phyloP scores from a whole-genome alignment of 2,888 invertebrate genomes.

The Dynastes grantii region DNA sequence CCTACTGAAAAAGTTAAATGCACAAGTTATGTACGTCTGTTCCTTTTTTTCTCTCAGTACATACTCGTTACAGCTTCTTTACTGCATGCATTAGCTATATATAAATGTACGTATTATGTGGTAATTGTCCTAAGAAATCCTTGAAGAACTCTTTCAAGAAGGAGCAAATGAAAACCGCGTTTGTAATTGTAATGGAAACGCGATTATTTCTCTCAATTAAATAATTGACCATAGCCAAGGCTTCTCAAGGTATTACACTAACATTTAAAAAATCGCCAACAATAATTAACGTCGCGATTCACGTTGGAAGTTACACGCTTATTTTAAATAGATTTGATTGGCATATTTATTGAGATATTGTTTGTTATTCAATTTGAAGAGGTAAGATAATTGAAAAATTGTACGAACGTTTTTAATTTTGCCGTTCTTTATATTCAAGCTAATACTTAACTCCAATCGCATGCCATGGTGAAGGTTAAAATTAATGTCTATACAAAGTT shows the following conservation, averaged over 20 bases:
- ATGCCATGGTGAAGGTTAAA: too few species aligned
- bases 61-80: neutral
- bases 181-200: constrained; percentile 26
- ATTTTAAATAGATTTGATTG: neutral
- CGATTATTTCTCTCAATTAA: constrained; percentile 21
- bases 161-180: constrained; percentile 10
- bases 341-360: constrained; percentile 19
- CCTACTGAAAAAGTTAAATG: neutral
- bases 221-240: constrained; percentile 32
- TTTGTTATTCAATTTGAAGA: neutral
- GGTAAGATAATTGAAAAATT: neutral
- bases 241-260: constrained; percentile 22
- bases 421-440: neutral
- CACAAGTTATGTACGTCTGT: neutral
- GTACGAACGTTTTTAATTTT: neutral
- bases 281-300: neutral
- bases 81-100: too few species aligned
- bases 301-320: neutral
- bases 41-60: neutral
- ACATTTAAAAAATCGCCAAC: constrained; percentile 11
- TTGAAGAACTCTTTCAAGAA: constrained; percentile 27
- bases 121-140: constrained; percentile 27
- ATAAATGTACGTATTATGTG: too few species aligned
- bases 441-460: too few species aligned
- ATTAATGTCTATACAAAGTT: too few species aligned